Evolutionary conservation across 2,888 invertebrate species (phyloP).

Genomic region (Ochropleura plecta): DNA sequence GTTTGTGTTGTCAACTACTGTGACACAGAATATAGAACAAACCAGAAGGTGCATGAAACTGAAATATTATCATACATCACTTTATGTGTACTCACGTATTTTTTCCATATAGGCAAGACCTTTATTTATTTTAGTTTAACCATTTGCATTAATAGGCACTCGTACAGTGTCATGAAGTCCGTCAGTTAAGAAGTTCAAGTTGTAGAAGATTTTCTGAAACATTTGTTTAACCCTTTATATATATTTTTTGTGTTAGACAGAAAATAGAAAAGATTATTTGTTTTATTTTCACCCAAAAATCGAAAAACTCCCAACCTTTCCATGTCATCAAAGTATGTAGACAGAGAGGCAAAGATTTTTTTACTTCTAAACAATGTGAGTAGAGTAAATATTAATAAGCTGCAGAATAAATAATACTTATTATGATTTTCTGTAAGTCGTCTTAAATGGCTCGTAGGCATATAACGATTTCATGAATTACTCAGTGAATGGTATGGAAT

Average conservation of each 20-base stretch:
- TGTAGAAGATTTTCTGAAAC: not conserved
- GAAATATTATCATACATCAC: not conserved
- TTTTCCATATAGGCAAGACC: not conserved
- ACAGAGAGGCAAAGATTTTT: not conserved
- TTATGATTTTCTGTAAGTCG: too few species aligned
- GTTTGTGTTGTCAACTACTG: constrained; percentile 37
- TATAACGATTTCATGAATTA: too few species aligned
- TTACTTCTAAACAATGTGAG: not conserved
- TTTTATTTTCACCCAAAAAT: not conserved
- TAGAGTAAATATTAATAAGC: too few species aligned
- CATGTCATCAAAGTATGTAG: not conserved
- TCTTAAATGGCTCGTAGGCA: too few species aligned
- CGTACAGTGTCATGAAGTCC: not conserved
- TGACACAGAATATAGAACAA: not conserved
- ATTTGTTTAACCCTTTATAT: not conserved
- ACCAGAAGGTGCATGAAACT: constrained; percentile 10
- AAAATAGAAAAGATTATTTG: not conserved
- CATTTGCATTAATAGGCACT: not conserved
- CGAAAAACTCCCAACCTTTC: not conserved
- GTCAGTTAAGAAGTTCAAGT: not conserved
- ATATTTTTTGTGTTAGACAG: not conserved
- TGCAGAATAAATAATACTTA: too few species aligned
- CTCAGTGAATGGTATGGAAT: not conserved
- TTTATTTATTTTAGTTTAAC: not conserved
- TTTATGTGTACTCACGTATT: not conserved